Conservation (phyloP, 2,888 invertebrate genomes). For the Phyllotreta striolata region DNA sequence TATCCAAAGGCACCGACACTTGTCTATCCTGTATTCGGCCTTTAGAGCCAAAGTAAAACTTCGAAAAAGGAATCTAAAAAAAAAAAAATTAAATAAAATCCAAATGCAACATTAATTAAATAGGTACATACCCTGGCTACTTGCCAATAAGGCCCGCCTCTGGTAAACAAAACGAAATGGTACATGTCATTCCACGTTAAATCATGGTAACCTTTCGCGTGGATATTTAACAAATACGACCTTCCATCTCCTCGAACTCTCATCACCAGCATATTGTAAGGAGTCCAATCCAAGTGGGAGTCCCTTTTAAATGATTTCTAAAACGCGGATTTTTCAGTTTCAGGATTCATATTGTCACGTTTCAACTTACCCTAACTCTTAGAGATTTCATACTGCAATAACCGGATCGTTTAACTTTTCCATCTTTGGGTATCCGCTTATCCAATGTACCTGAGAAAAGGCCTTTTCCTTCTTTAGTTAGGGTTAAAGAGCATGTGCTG, state of each 20-base stretch:
- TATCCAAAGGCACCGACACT: constrained; percentile 66
- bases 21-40: constrained; percentile 89
- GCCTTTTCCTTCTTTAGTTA: constrained; percentile 74
- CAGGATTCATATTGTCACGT: constrained; percentile 1
- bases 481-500: constrained; percentile 72
- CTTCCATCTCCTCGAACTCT: constrained; percentile 94
- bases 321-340: constrained; percentile 45
- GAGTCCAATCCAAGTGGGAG: constrained; percentile 75
- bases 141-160: constrained; percentile 99
- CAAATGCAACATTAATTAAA: neutral
- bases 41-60: constrained; percentile 83
- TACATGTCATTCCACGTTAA: constrained; percentile 90
- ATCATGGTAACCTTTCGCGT: constrained; percentile 80
- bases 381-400: constrained; percentile 82
- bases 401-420: constrained; percentile 77
- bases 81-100: constrained; percentile 32
- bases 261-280: constrained; percentile 80
- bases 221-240: constrained; percentile 83
- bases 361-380: constrained; percentile 66
- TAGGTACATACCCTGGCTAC: constrained; percentile 71
- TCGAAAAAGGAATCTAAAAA: constrained; percentile 91
- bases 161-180: constrained; percentile 86
- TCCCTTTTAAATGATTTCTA: constrained; percentile 85
- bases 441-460: constrained; percentile 77
- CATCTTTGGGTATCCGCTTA: constrained; percentile 80